Base-by-base conservation (phyloP, 2,113 vertebrate species). In the Hydrolagus affinis region DNA sequence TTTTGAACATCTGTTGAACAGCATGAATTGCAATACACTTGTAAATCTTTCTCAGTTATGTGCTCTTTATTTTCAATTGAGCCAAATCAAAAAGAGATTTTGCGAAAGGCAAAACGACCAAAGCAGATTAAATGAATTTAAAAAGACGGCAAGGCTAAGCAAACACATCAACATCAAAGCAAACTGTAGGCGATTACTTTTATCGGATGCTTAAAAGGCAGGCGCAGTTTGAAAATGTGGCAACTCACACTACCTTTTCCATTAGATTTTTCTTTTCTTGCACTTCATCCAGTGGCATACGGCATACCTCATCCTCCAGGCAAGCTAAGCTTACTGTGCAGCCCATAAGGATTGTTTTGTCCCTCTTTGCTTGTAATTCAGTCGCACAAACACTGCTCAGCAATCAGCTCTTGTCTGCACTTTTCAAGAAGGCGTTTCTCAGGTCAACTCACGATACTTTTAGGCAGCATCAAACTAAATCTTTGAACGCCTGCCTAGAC, bases 281-380 rank as follows among this genome's bases (percentile, higher is more conserved):
- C 66, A 68, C 78, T 66, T 83, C 60, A 60, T 85, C 85, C 59
- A 60, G 28, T n/a, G 86, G 25, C 56, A 2, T 19, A 0, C 85
- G 69, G 2, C 59, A 86, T 21, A 1, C 14, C 44, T 86, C 87
- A 71, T 85, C 85, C 6, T 70, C 83, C 59, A 70, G 76, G 74
- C 87, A 72, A 73, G 44, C 83, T 76, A 88, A 86, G 59, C 86
- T 89, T 0, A 73, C 85, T 21, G 73, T 28, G 70, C 87, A 85
- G 72, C 88, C 88, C 89, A 88, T 89, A 15, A 76, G 86, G 14
- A 21, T 80, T 0, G 60, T 66, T 68, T 21, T 70, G 66, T 60
- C 25, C 28, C 74, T 85, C 71, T 44, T 28, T 60, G 8, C 85
- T 85, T 85, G 44, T 14, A 66, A 32, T 4, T 8, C 8, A 66